phyloP scores from a whole-genome alignment of 2,797 vertebrate genomes.

The Harpagifer antarcticus region DNA sequence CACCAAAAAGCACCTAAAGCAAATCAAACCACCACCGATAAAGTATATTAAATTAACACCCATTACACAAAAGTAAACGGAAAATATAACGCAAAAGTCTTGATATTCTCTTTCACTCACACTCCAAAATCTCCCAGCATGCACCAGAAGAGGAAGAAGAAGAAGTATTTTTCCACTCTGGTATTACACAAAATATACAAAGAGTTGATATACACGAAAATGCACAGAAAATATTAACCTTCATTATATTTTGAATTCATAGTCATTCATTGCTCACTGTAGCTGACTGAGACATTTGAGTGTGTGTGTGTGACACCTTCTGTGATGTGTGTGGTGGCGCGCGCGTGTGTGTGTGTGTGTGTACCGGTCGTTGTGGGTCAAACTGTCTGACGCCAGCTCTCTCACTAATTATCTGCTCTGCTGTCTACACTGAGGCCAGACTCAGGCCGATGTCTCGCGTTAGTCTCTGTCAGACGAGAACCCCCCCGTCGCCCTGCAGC shows the following conservation, averaged over 20 bases:
- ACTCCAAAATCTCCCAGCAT: too few species aligned
- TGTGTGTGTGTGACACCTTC: background rate
- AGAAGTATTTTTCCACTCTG: too few species aligned
- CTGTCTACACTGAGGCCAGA: conserved; percentile 59
- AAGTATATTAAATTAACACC: too few species aligned
- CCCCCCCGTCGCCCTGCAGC: background rate
- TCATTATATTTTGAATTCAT: background rate
- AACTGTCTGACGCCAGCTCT: conserved; percentile 55
- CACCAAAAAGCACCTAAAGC: too few species aligned
- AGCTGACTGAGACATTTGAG: conserved; percentile 13
- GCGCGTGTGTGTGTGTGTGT: conserved; percentile 30
- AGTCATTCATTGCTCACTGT: conserved; percentile 2
- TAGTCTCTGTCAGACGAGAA: conserved; percentile 44
- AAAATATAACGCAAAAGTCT: too few species aligned
- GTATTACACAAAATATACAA: too few species aligned
- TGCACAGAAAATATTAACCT: background rate
- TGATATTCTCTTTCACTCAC: too few species aligned
- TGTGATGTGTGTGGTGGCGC: background rate
- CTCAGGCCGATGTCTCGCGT: conserved; percentile 16
- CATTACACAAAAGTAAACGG: too few species aligned
- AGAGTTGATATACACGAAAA: too few species aligned
- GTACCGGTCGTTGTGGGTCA: conserved; percentile 50
- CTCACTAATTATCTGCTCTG: conserved; percentile 59
- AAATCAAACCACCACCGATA: too few species aligned
- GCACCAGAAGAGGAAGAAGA: too few species aligned